Conservation (phyloP, 2,113 vertebrate genomes). For the Microcebus lehilahytsara region DNA sequence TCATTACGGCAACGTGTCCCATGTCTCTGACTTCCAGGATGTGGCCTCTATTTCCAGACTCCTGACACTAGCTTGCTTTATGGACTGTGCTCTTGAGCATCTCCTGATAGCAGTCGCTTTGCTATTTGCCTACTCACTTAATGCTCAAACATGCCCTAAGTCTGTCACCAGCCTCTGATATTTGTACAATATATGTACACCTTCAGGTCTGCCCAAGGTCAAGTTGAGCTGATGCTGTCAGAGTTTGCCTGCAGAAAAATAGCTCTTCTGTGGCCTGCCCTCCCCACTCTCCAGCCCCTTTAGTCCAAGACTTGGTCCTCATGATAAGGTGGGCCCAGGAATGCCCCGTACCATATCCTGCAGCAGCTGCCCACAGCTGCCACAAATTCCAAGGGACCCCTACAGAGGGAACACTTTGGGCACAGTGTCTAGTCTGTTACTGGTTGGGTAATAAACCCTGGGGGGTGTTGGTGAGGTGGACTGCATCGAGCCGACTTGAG, state of each 20-base stretch:
- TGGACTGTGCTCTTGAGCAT: not conserved
- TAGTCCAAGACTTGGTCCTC: not conserved
- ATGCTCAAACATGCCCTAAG: not conserved
- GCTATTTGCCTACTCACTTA: not conserved
- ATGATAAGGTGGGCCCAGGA: not conserved
- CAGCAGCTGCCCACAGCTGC: not conserved
- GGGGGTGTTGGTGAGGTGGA: not conserved
- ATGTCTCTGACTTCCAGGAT: not conserved
- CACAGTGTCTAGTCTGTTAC: not conserved
- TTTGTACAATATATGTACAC: not conserved
- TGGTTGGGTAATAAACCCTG: not conserved
- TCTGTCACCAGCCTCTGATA: not conserved
- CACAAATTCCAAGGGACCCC: not conserved
- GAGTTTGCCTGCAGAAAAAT: not conserved
- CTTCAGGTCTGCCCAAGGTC: not conserved
- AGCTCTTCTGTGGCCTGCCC: not conserved
- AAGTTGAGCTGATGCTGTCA: not conserved
- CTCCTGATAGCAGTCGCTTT: not conserved
- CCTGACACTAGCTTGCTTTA: not conserved
- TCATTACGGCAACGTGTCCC: not conserved
- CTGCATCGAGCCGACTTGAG: not conserved
- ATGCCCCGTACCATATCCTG: not conserved
- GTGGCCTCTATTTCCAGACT: not conserved
- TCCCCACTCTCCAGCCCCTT: not conserved
- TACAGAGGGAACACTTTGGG: not conserved